A percentile compares a stretch with the other conserved stretches of the same genome.
Evolutionary conservation across 2,113 vertebrate genomes (phyloP).

Genomic region (Phalacrocorax aristotelis): DNA sequence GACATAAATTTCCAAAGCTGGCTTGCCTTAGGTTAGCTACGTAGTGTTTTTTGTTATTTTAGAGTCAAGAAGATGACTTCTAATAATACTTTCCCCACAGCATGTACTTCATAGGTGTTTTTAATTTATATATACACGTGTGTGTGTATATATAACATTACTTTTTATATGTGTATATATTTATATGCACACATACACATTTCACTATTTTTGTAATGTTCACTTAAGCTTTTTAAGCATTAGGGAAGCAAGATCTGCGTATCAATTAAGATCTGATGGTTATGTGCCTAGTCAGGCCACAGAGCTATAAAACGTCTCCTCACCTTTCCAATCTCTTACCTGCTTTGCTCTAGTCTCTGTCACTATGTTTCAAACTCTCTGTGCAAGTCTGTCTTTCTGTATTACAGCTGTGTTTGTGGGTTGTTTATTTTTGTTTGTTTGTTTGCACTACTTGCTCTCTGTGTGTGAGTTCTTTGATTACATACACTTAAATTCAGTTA

Average conservation of each 20-base stretch:
- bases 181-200: no score
- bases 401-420: not conserved
- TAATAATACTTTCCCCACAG: not conserved
- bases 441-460: not conserved
- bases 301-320: not conserved
- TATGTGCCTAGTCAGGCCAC: not conserved
- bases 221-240: not conserved
- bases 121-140: not conserved
- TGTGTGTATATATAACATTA: not conserved
- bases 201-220: not conserved
- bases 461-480: not conserved
- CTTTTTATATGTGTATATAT: not conserved
- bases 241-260: not conserved
- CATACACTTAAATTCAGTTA: not conserved
- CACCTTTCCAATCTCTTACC: not conserved
- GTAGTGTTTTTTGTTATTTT: not conserved
- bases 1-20: not conserved
- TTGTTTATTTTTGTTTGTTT: not conserved
- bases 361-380: not conserved
- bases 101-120: not conserved
- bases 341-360: not conserved
- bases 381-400: not conserved
- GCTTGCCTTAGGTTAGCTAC: not conserved
- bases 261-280: not conserved
- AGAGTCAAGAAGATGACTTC: not conserved